Evolutionary conservation across 2,888 invertebrate genomes (phyloP).

Genomic region (Melipona bicolor): DNA sequence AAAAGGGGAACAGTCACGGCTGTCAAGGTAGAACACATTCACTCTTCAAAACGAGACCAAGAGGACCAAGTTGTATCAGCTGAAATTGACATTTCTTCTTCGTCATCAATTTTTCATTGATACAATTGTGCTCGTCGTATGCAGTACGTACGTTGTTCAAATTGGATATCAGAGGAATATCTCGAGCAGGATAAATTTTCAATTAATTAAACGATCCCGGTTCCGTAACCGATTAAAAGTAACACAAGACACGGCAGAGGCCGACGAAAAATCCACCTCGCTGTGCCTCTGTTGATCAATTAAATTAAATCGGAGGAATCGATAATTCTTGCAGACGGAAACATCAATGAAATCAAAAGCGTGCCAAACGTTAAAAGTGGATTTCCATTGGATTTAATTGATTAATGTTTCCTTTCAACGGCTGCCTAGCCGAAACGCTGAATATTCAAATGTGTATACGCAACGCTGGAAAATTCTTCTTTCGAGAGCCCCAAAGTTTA

Average conservation of each 20-base stretch:
- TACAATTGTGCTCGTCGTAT: too few relatives aligned
- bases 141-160: too few relatives aligned
- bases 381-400: slow-evolving; percentile 53
- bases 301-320: slow-evolving; percentile 39
- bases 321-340: slow-evolving; percentile 12
- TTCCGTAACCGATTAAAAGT: neutral
- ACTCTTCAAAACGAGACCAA: too few relatives aligned
- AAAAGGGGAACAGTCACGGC: too few relatives aligned
- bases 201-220: too few relatives aligned
- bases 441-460: neutral
- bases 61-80: too few relatives aligned
- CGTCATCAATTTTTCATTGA: too few relatives aligned
- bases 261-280: neutral
- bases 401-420: slow-evolving; percentile 42
- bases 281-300: slow-evolving; percentile 9
- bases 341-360: slow-evolving; percentile 33
- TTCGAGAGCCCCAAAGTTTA: neutral
- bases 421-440: slow-evolving; percentile 8
- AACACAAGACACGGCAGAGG: neutral
- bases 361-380: slow-evolving; percentile 15
- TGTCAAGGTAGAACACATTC: too few relatives aligned
- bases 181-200: too few relatives aligned
- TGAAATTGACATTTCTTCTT: too few relatives aligned
- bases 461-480: neutral
- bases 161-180: too few relatives aligned